Conservation (phyloP, 2,797 vertebrate genomes). For the Betta splendens region DNA sequence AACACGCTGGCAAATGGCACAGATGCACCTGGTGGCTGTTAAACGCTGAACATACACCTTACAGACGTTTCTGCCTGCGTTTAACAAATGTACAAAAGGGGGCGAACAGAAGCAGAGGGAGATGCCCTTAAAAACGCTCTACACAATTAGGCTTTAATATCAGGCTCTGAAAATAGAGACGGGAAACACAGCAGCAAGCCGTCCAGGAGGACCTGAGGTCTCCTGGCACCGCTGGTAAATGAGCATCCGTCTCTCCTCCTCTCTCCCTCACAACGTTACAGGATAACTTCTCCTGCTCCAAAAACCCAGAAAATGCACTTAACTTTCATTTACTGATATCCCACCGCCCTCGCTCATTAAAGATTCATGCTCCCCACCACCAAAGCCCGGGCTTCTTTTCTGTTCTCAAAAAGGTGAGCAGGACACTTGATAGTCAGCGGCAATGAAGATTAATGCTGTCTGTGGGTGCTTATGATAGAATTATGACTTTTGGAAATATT, state of each 20-base stretch:
- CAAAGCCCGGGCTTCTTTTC: conserved; percentile 17
- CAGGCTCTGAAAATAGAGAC: conserved; percentile 68
- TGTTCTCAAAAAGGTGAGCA: conserved; percentile 43
- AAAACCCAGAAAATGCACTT: conserved; percentile 74
- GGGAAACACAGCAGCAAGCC: conserved; percentile 47
- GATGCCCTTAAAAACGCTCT: conserved; percentile 37
- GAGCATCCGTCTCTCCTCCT: conserved; percentile 49
- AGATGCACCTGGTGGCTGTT: conserved; percentile 25
- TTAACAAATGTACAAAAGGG: not conserved
- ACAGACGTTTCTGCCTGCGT: not conserved
- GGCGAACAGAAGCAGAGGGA: conserved; percentile 25
- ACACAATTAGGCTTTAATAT: conserved; percentile 66
- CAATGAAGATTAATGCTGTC: conserved; percentile 28
- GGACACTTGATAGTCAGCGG: conserved; percentile 44
- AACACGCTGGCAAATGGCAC: conserved; percentile 36
- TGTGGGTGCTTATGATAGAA: conserved; percentile 37
- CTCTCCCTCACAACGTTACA: conserved; percentile 36
- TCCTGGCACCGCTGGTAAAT: conserved; percentile 58
- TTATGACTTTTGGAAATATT: conserved; percentile 13
- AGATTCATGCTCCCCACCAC: conserved; percentile 56
- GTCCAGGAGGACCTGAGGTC: conserved; percentile 57
- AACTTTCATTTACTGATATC: conserved; percentile 69
- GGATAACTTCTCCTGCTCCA: conserved; percentile 66
- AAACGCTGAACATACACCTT: conserved; percentile 13
- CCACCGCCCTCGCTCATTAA: conserved; percentile 64